These are phyloP conservation scores for Zelostemma sp. DNA, from an alignment of 1,140 invertebrate genomes.

Conservation along the genomic window DNA sequence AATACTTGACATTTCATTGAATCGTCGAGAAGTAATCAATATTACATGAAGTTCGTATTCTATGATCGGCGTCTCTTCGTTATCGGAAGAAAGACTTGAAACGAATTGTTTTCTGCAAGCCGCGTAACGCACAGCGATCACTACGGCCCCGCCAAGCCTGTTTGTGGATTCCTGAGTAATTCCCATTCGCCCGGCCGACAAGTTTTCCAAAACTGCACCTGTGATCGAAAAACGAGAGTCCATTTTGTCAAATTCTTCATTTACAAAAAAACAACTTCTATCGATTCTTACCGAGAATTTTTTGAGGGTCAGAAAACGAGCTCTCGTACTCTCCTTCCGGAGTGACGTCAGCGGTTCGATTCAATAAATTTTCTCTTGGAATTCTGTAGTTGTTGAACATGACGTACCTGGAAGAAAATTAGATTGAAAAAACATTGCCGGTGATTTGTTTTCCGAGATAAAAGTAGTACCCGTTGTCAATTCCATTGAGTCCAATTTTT, in stretches of 20 bases:
- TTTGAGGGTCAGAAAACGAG: constrained; percentile 82
- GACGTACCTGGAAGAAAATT: constrained; percentile 68
- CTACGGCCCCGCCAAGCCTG: constrained; percentile 77
- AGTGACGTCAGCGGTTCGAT: constrained; percentile 76
- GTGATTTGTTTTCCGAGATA: not conserved
- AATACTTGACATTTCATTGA: not conserved
- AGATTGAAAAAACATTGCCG: constrained; percentile 5
- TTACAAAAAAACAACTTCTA: not conserved
- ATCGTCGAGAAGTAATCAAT: constrained; percentile 19
- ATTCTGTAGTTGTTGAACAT: constrained; percentile 76
- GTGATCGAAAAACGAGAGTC: constrained; percentile 22
- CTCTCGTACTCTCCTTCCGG: constrained; percentile 78
- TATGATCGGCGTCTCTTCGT: constrained; percentile 80
- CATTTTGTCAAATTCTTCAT: constrained; percentile 10
- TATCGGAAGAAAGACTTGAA: constrained; percentile 60
- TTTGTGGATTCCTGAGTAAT: constrained; percentile 80
- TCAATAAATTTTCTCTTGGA: constrained; percentile 74
- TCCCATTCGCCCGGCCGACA: constrained; percentile 82
- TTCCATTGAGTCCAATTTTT: constrained; percentile 85
- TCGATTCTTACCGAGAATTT: constrained; percentile 74
- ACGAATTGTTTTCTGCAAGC: constrained; percentile 87
- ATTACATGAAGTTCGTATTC: constrained; percentile 86
- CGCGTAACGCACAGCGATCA: constrained; percentile 87
- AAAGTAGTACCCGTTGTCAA: constrained; percentile 86
- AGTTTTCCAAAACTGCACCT: constrained; percentile 73